These are phyloP conservation scores for Carcinoscorpius rotundicauda DNA, from an alignment of 1,140 invertebrate species.

Conservation along the genomic window DNA sequence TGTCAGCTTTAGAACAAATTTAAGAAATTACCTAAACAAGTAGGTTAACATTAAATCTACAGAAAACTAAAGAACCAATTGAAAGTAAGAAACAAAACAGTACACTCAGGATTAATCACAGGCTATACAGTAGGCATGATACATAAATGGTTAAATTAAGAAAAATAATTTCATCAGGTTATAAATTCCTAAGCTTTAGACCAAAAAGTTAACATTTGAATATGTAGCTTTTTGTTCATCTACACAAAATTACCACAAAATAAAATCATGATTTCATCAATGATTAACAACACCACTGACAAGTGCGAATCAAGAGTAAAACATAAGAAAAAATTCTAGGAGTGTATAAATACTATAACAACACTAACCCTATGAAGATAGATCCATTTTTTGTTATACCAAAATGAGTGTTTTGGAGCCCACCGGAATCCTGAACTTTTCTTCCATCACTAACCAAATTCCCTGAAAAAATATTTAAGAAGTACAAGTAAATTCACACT, in stretches of 20 bases:
- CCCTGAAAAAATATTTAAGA: slow-evolving; percentile 22
- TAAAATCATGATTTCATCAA: neutral
- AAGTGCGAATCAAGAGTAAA: neutral
- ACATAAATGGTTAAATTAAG: no score
- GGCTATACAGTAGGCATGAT: no score
- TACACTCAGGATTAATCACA: no score
- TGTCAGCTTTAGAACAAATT: no score
- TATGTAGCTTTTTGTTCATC: slow-evolving; percentile 1
- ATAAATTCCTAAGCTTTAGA: no score
- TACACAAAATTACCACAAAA: neutral
- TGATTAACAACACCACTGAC: neutral
- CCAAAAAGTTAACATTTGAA: no score
- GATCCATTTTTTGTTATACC: slow-evolving; percentile 32
- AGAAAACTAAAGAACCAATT: no score
- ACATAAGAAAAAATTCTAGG: neutral
- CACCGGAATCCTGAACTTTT: slow-evolving; percentile 30
- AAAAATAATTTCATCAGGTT: no score
- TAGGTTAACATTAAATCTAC: no score
- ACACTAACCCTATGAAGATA: slow-evolving; percentile 31
- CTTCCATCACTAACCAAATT: slow-evolving; percentile 33
- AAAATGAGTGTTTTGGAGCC: slow-evolving; percentile 37
- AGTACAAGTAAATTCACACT: no score
- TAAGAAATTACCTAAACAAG: no score
- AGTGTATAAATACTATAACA: neutral
- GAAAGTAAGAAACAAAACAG: no score